These are phyloP conservation scores for Hemistola chrysoprasaria DNA, from an alignment of 2,888 invertebrate genomes.

Conservation along the genomic window DNA sequence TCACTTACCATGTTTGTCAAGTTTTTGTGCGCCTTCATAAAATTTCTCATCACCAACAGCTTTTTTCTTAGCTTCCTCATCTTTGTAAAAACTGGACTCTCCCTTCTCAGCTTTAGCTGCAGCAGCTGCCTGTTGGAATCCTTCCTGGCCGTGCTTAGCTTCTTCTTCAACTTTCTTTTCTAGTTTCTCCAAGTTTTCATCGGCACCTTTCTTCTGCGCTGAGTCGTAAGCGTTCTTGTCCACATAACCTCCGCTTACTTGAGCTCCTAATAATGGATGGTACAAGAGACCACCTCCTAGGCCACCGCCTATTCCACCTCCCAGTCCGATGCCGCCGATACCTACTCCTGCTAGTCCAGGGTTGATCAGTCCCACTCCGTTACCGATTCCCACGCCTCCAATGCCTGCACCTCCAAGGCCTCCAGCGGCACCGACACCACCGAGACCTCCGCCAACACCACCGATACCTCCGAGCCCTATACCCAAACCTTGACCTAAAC, in stretches of 20 bases:
- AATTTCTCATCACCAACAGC: constrained; percentile 82
- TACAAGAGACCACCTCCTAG: constrained; percentile 62
- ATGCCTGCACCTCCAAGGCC: constrained; percentile 42
- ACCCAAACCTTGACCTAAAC: constrained; percentile 38
- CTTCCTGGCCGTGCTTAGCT: constrained; percentile 80
- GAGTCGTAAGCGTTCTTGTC: constrained; percentile 82
- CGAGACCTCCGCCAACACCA: constrained; percentile 41
- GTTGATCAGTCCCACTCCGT: constrained; percentile 52
- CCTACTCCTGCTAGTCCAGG: constrained; percentile 60
- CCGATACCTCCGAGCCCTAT: constrained; percentile 41
- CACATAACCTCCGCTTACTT: constrained; percentile 72
- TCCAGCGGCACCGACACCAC: constrained; percentile 48
- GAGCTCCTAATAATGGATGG: constrained; percentile 63
- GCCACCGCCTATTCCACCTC: constrained; percentile 51
- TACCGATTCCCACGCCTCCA: constrained; percentile 35
- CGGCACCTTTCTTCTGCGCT: constrained; percentile 81
- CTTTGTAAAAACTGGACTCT: constrained; percentile 76
- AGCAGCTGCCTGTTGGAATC: constrained; percentile 78
- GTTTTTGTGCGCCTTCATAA: constrained; percentile 81
- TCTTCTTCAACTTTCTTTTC: constrained; percentile 80
- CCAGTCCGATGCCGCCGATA: constrained; percentile 48
- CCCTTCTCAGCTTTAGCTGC: constrained; percentile 81
- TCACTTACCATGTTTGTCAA: constrained; percentile 79
- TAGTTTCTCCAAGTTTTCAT: constrained; percentile 77
- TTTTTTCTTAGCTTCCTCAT: constrained; percentile 82